These are phyloP conservation scores for Hesperophylax magnus DNA, from an alignment of 1,140 invertebrate species.

Conservation along the genomic window DNA sequence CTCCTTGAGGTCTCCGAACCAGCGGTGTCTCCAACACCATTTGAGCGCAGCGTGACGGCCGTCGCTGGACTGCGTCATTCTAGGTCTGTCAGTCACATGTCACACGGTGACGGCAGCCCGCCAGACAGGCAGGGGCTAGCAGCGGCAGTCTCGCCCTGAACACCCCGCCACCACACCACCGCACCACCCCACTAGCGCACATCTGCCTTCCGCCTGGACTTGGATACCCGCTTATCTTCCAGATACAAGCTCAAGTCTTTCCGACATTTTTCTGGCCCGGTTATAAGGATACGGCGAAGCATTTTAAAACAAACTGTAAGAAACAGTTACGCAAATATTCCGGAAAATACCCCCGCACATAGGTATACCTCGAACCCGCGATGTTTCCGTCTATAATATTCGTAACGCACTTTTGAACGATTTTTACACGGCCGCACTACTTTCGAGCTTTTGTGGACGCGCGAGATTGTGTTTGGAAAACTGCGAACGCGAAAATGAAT, in stretches of 20 bases:
- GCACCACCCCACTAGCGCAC: not conserved
- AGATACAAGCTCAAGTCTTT: not conserved
- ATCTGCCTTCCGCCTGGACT: conserved; percentile 35
- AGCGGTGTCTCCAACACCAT: conserved; percentile 39
- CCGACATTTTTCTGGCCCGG: conserved; percentile 21
- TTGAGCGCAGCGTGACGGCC: conserved; percentile 31
- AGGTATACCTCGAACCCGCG: conserved; percentile 9
- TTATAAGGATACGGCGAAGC: conserved; percentile 3
- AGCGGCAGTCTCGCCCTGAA: not conserved
- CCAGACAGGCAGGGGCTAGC: no score
- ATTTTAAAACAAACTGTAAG: conserved; percentile 22
- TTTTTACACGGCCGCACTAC: not conserved
- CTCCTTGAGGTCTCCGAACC: conserved; percentile 35
- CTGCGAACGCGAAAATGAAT: conserved; percentile 33
- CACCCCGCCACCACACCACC: not conserved
- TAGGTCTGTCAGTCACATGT: conserved; percentile 16
- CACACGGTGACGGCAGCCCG: not conserved
- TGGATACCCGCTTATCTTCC: conserved; percentile 26
- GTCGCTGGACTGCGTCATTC: conserved; percentile 54
- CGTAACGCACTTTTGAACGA: not conserved
- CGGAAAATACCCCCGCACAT: not conserved
- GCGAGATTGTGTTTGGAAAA: conserved; percentile 59
- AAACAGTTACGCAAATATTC: conserved; percentile 19
- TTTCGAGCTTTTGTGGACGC: not conserved
- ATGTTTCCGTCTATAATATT: not conserved